Evolutionary conservation across 2,888 invertebrate genomes (phyloP), one percentile per base, ranked within the genome.

Genomic region (Corbicula japonica): DNA sequence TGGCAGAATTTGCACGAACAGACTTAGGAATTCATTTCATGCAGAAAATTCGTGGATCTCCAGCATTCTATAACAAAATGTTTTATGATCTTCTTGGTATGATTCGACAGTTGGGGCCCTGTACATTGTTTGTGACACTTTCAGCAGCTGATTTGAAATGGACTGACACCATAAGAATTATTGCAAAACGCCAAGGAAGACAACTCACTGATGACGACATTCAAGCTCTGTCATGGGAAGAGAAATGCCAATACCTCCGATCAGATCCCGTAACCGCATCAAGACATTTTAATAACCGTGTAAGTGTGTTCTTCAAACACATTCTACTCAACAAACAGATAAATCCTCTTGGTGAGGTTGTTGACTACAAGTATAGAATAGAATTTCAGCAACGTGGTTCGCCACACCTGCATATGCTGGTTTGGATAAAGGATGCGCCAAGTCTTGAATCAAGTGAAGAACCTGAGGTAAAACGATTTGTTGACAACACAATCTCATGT

Each of bases 91-190:
- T 86, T 1, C 71, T 86, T 23, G 87, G 85, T 26, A 84, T 85
- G 84, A 82, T 88, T n/a, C 48, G 85, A 12, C 87, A 88, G 69
- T 68, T 88, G 15, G 86, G 85, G 0, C 68, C 79, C 18, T 83
- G 84, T 34, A 85, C 86, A 3, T 84, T 78, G 62, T 88, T 87
- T 54, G 38, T 86, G 2, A 86, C 86, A 35, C 58, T 87, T 18
- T 83, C 83, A 46, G 85, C 87, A 15, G 83, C 86, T 61, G 88
- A 88, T 46, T 69, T 76, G 10, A 76, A 82, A 56, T 88, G 87
- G 86, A 46, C 54, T 4, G 86, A 88, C 35, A 71, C 86, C 5
- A 60, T 88, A 21, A 54, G 58, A 12, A 46, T 69, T 54, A 80
- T 88, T 21, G 60, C 62, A 12, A 61, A 65, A 52, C 80, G 71